These are phyloP conservation scores for Mesodorylaimus sp. DNA, from an alignment of 2,888 invertebrate genomes.

Conservation along the genomic window DNA sequence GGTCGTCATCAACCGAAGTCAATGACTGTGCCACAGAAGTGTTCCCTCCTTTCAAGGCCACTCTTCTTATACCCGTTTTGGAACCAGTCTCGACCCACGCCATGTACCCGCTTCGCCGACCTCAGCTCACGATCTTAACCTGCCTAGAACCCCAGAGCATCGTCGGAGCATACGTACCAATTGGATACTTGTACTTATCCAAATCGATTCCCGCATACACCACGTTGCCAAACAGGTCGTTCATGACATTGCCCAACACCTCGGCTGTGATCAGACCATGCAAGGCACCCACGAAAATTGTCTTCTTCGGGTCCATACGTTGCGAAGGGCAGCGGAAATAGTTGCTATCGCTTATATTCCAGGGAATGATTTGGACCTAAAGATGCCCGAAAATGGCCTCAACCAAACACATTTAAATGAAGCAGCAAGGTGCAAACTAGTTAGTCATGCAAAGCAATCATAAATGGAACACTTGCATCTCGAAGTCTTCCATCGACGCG, in stretches of 20 bases:
- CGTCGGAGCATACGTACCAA: slow-evolving; percentile 39
- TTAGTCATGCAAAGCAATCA: no score
- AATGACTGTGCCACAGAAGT: no score
- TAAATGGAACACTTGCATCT: no score
- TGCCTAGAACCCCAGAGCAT: neutral
- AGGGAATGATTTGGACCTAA: slow-evolving; percentile 95
- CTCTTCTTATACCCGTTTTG: no score
- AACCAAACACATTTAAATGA: neutral
- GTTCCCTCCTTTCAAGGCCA: no score
- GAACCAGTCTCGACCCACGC: no score
- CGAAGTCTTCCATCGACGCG: no score
- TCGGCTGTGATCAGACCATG: slow-evolving; percentile 88
- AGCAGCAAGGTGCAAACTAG: neutral
- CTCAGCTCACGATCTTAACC: neutral
- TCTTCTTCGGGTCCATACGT: slow-evolving; percentile 70
- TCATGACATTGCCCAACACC: slow-evolving; percentile 75
- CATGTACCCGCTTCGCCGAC: no score
- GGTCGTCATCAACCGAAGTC: no score
- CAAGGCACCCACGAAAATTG: slow-evolving; percentile 86
- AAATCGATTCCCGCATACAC: slow-evolving; percentile 64
- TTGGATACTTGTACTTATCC: slow-evolving; percentile 88
- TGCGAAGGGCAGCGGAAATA: slow-evolving; percentile 39
- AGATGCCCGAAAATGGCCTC: no score
- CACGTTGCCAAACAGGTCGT: slow-evolving; percentile 83
- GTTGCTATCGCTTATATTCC: slow-evolving; percentile 79